Conservation (phyloP, 2,888 invertebrate species). For the Serripes groenlandicus region DNA sequence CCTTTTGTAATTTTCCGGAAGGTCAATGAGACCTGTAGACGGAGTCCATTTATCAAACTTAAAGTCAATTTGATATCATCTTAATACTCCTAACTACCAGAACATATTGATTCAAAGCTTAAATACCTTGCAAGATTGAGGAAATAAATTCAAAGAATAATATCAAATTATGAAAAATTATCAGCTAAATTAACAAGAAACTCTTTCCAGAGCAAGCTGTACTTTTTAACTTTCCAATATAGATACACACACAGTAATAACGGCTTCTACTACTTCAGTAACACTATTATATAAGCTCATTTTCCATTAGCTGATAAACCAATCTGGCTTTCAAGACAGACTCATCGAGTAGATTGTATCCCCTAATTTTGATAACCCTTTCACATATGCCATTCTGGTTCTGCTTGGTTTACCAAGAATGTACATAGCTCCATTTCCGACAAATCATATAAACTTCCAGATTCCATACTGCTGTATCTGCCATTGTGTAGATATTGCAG, state of each 20-base stretch:
- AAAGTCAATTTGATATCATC: too few relatives aligned
- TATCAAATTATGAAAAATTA: background rate
- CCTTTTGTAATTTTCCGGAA: background rate
- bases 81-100: too few relatives aligned
- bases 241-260: background rate
- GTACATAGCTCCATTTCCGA: conserved; percentile 57
- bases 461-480: background rate
- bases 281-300: conserved; percentile 9
- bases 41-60: background rate
- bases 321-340: conserved; percentile 23
- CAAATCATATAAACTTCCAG: conserved; percentile 33
- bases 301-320: conserved; percentile 45
- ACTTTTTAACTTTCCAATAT: background rate
- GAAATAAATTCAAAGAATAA: background rate
- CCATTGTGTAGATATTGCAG: background rate
- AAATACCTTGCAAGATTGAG: background rate
- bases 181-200: too few relatives aligned
- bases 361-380: conserved; percentile 58
- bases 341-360: conserved; percentile 17
- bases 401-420: conserved; percentile 51
- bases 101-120: background rate
- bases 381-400: conserved; percentile 61
- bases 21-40: conserved; percentile 4
- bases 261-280: background rate
- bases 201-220: too few relatives aligned